phyloP scores from a whole-genome alignment of 1,140 invertebrate genomes.

The Drosophila malerkotliana region DNA sequence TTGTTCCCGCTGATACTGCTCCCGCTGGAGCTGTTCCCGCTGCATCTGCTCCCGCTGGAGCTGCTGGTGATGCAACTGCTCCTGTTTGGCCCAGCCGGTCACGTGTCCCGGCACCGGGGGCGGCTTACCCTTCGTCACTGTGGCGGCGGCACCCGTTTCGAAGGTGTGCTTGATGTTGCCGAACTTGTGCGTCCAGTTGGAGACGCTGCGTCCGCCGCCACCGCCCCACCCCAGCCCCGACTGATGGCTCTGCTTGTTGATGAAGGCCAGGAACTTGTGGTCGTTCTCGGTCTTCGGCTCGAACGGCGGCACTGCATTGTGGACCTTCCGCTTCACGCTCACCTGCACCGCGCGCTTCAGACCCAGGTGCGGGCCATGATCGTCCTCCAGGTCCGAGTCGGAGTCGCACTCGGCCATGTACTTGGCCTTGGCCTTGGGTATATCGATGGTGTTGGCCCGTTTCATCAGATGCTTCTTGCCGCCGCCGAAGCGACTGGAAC shows the following conservation, averaged over 20 bases:
- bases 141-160: slow-evolving; percentile 84
- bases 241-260: slow-evolving; percentile 89
- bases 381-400: slow-evolving; percentile 78
- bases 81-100: slow-evolving; percentile 85
- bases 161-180: slow-evolving; percentile 94
- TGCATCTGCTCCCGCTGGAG: slow-evolving; percentile 43
- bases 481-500: slow-evolving; percentile 85
- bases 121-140: slow-evolving; percentile 68
- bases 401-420: slow-evolving; percentile 67
- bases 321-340: slow-evolving; percentile 83
- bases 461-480: slow-evolving; percentile 92
- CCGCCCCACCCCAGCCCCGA: slow-evolving; percentile 77
- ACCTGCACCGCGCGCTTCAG: slow-evolving; percentile 86
- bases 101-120: slow-evolving; percentile 58
- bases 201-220: slow-evolving; percentile 71
- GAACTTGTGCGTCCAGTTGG: slow-evolving; percentile 92
- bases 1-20: slow-evolving; percentile 41
- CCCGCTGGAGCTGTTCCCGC: slow-evolving; percentile 42
- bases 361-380: slow-evolving; percentile 78
- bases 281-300: slow-evolving; percentile 93
- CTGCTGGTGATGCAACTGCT: slow-evolving; percentile 43
- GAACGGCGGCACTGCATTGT: slow-evolving; percentile 87
- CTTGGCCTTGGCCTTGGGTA: slow-evolving; percentile 87
- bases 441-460: slow-evolving; percentile 94
- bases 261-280: slow-evolving; percentile 92